A percentile compares a stretch with the other conserved stretches of the same genome.
Conservation (phyloP, 2,888 invertebrate genomes). For the Noctua janthe region DNA sequence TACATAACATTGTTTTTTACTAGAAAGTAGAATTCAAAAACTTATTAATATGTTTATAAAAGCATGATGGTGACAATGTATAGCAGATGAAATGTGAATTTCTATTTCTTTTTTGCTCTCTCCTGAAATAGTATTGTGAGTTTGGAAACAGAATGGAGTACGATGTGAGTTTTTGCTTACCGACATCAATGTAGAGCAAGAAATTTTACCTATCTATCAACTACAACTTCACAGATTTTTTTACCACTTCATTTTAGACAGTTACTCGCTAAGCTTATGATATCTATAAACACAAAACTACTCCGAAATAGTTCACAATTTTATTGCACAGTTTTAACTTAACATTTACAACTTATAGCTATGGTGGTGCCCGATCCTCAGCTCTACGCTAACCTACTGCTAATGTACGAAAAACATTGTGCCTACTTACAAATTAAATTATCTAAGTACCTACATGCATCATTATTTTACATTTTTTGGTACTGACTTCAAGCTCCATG, state of each 20-base stretch:
- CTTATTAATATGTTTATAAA: background rate
- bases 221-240: background rate
- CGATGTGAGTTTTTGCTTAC: background rate
- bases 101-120: too few relatives aligned
- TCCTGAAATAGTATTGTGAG: background rate
- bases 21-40: background rate
- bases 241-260: background rate
- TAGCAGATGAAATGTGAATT: background rate
- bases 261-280: background rate
- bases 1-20: background rate
- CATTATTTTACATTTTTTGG: slow-evolving; percentile 2
- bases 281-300: slow-evolving; percentile 2
- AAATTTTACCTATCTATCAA: background rate
- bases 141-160: background rate
- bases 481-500: background rate
- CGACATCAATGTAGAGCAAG: background rate
- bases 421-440: slow-evolving; percentile 13
- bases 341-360: slow-evolving; percentile 37
- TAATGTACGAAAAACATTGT: background rate
- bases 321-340: slow-evolving; percentile 55
- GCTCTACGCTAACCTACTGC: background rate
- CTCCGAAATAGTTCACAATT: slow-evolving; percentile 29
- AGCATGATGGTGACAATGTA: background rate
- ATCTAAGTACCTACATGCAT: background rate
- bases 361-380: background rate